Evolutionary conservation across 2,113 vertebrate genomes (phyloP).

Genomic region (Rhegmatorhina hoffmannsi): DNA sequence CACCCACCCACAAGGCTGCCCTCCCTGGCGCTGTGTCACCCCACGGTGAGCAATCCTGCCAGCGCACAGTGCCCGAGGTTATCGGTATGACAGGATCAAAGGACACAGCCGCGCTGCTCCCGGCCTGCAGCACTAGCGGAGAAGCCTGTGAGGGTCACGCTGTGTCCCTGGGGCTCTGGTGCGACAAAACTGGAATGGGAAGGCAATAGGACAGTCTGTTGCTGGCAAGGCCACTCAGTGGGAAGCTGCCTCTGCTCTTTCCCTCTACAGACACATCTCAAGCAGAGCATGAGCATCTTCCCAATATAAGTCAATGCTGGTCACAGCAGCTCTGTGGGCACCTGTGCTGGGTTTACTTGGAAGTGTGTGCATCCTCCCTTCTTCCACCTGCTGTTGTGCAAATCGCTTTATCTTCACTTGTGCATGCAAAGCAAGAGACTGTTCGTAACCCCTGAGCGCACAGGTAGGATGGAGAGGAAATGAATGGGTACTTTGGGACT

Average conservation of each 20-base stretch:
- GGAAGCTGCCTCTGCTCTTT: neutral
- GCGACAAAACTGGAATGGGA: neutral
- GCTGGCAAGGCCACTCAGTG: rapidly evolving
- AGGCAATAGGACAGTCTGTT: neutral
- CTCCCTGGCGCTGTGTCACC: rapidly evolving
- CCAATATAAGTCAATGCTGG: rapidly evolving
- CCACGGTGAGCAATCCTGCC: rapidly evolving
- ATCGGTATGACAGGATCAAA: neutral
- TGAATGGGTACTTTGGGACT: neutral
- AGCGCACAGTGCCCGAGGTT: rapidly evolving
- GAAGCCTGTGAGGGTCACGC: neutral
- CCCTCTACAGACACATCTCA: neutral
- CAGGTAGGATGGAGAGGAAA: neutral
- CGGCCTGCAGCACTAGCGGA: neutral
- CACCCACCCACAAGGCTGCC: neutral
- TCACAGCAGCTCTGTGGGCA: neutral
- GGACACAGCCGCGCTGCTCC: rapidly evolving
- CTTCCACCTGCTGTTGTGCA: neutral
- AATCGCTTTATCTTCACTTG: neutral
- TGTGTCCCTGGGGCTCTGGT: neutral
- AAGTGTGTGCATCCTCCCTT: neutral
- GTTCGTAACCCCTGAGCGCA: neutral
- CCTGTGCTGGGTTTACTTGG: neutral
- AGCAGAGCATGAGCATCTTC: neutral
- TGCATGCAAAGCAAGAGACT: neutral